Conservation (phyloP, 2,888 invertebrate genomes). For the Sesia bembeciformis region DNA sequence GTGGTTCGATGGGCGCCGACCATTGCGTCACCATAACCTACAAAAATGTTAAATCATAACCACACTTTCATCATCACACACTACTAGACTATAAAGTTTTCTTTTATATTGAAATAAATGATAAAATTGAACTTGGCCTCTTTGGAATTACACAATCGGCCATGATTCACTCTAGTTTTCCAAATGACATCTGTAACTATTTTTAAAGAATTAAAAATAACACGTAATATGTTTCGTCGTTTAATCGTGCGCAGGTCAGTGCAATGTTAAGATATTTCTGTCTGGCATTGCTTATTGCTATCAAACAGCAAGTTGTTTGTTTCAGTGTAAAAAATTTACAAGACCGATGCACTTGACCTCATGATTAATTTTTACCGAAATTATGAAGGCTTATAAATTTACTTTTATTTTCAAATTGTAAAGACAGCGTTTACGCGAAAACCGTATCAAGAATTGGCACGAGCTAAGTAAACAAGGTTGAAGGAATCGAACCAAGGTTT, state of each 20-base stretch:
- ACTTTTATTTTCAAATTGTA: slow-evolving; percentile 11
- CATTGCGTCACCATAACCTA: slow-evolving; percentile 22
- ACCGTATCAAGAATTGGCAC: slow-evolving; percentile 6
- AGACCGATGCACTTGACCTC: slow-evolving; percentile 46
- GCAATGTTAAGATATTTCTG: slow-evolving; percentile 12
- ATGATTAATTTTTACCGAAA: slow-evolving; percentile 41
- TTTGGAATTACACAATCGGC: too few relatives aligned
- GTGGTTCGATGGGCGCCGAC: slow-evolving; percentile 6
- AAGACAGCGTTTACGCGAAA: slow-evolving; percentile 13
- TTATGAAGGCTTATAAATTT: slow-evolving; percentile 21
- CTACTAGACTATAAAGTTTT: background rate
- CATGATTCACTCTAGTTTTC: too few relatives aligned
- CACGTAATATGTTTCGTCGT: background rate
- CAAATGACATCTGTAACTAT: too few relatives aligned
- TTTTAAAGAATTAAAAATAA: background rate
- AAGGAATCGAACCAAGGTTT: slow-evolving; percentile 4
- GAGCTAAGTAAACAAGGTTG: slow-evolving; percentile 19
- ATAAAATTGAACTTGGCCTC: too few relatives aligned
- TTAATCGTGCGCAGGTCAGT: slow-evolving; percentile 33
- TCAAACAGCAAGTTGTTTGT: slow-evolving; percentile 18
- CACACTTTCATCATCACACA: background rate
- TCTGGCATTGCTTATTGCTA: slow-evolving; percentile 2
- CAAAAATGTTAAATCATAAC: slow-evolving; percentile 8
- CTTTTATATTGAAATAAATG: too few relatives aligned
- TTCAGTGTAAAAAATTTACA: slow-evolving; percentile 23